Conservation (phyloP, 2,113 vertebrate species). For the Rhabdornis inornatus region DNA sequence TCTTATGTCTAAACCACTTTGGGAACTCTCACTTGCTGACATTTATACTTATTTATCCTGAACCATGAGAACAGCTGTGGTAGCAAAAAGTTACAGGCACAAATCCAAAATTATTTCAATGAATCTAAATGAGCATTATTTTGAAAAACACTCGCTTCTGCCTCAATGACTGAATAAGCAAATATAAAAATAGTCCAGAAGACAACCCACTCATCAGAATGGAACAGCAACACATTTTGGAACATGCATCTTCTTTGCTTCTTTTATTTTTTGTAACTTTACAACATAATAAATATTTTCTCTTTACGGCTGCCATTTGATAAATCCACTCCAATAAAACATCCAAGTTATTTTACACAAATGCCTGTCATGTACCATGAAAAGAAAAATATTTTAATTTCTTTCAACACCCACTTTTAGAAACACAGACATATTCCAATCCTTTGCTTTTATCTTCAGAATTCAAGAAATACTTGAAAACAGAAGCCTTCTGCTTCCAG, state of each 20-base stretch:
- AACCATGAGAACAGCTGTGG: neutral
- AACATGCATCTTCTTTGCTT: neutral
- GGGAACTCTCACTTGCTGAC: neutral
- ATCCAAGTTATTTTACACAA: neutral
- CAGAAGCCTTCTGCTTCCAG: neutral
- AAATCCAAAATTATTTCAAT: neutral
- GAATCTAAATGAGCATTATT: neutral
- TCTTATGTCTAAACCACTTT: neutral
- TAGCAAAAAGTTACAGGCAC: neutral
- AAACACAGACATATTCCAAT: neutral
- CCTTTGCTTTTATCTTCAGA: neutral
- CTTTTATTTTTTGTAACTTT: neutral
- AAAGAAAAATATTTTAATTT: neutral
- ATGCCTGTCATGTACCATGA: rapidly evolving
- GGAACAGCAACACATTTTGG: neutral
- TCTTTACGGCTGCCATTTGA: neutral
- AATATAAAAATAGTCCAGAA: neutral
- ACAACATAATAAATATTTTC: neutral
- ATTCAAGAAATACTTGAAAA: neutral
- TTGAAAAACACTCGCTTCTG: neutral
- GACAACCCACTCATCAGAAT: neutral
- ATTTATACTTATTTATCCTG: neutral
- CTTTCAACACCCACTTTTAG: neutral
- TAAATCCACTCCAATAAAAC: neutral
- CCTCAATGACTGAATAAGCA: neutral